Evolutionary conservation across 2,113 vertebrate genomes (phyloP).

Genomic region (zebrafish (Danio rerio)): GRCz12tu NC_133186.1:43441501-43442000

Average conservation of each 20-base stretch:
- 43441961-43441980: too few relatives aligned
- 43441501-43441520: not conserved
- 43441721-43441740: constrained; percentile 23
- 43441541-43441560: not conserved
- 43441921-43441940: too few relatives aligned
- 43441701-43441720: constrained; percentile 43
- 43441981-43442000: too few relatives aligned
- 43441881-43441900: not conserved
- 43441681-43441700: constrained; percentile 65
- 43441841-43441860: not conserved
- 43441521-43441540: not conserved
- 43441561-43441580: not conserved
- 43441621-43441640: constrained; percentile 31
- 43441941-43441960: too few relatives aligned
- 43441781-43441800: constrained; percentile 42
- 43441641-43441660: constrained; percentile 12
- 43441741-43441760: constrained; percentile 42
- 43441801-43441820: constrained; percentile 49
- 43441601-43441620: constrained; percentile 21
- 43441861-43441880: not conserved
- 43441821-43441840: not conserved
- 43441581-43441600: not conserved
- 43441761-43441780: constrained; percentile 65
- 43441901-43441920: too few relatives aligned
- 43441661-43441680: constrained; percentile 39